Conservation (phyloP, 2,888 invertebrate genomes). For the Oegoconia quadripuncta region DNA sequence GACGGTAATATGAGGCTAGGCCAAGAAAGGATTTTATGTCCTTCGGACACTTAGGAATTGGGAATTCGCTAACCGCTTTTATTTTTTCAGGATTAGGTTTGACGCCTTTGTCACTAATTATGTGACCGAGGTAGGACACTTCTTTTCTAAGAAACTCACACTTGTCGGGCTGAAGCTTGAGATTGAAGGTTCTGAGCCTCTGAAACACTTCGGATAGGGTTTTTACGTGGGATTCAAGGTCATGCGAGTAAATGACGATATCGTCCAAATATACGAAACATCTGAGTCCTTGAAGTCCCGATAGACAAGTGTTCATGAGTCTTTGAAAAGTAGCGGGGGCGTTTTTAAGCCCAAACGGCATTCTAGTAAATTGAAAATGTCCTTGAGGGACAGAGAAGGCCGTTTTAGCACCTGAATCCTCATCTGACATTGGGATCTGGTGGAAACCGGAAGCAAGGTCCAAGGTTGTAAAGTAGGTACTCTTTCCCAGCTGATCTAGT, state of each 20-base stretch:
- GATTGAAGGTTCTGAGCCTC: conserved; percentile 8
- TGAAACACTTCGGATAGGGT: conserved; percentile 14
- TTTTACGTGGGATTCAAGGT: conserved; percentile 10
- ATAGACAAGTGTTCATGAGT: conserved; percentile 13
- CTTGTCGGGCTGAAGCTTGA: conserved; percentile 16
- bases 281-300: conserved; percentile 11
- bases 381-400: conserved; percentile 14
- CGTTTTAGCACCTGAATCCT: conserved; percentile 13
- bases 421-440: conserved; percentile 11
- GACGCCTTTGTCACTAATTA: conserved; percentile 28
- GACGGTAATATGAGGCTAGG: conserved; percentile 7
- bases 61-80: conserved; percentile 10
- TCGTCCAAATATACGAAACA: conserved; percentile 17
- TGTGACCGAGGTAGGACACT: conserved; percentile 24
- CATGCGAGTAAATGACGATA: conserved; percentile 11
- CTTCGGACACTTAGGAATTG: neutral
- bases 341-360: conserved; percentile 14
- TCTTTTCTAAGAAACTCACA: conserved; percentile 15
- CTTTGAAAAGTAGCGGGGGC: conserved; percentile 14
- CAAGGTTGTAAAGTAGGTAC: conserved; percentile 20
- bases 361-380: conserved; percentile 11
- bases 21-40: conserved; percentile 6
- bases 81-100: conserved; percentile 23
- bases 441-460: conserved; percentile 21
- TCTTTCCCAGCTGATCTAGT: conserved; percentile 20